Evolutionary conservation across 2,888 invertebrate species (phyloP).

Genomic region (Torymus texanus): DNA sequence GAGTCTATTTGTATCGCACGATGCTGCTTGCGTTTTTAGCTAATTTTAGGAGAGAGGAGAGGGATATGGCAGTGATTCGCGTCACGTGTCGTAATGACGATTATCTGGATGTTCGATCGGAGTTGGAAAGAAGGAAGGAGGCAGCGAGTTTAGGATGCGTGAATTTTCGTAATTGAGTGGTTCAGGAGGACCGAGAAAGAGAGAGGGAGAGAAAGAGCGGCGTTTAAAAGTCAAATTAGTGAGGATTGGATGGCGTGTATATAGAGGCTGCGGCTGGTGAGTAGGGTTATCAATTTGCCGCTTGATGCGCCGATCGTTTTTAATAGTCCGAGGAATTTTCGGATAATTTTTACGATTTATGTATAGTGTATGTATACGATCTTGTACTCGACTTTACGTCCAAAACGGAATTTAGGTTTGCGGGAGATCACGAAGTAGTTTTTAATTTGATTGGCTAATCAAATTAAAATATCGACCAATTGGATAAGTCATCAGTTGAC

Average conservation of each 20-base stretch:
- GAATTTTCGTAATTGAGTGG: slow-evolving; percentile 51
- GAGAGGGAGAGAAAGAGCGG: background rate
- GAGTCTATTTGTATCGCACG: slow-evolving; percentile 48
- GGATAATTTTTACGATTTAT: no score
- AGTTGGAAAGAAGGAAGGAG: slow-evolving; percentile 16
- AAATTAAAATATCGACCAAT: no score
- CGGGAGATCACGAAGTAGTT: no score
- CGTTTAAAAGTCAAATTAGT: slow-evolving; percentile 48
- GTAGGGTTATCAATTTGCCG: no score
- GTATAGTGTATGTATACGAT: no score
- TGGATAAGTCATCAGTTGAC: no score
- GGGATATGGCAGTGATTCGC: slow-evolving; percentile 30
- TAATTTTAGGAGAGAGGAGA: slow-evolving; percentile 20
- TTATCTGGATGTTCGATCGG: slow-evolving; percentile 49
- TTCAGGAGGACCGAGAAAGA: background rate
- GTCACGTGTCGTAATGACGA: slow-evolving; percentile 47
- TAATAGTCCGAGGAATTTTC: no score
- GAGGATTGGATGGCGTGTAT: background rate
- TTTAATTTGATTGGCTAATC: no score
- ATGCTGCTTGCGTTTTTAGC: slow-evolving; percentile 45
- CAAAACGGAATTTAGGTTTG: no score
- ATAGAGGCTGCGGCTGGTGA: no score
- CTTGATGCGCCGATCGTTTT: no score
- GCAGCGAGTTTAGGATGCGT: background rate
- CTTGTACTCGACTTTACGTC: no score